phyloP scores from a whole-genome alignment of 2,888 invertebrate genomes.

The Plagiodera versicolora region DNA sequence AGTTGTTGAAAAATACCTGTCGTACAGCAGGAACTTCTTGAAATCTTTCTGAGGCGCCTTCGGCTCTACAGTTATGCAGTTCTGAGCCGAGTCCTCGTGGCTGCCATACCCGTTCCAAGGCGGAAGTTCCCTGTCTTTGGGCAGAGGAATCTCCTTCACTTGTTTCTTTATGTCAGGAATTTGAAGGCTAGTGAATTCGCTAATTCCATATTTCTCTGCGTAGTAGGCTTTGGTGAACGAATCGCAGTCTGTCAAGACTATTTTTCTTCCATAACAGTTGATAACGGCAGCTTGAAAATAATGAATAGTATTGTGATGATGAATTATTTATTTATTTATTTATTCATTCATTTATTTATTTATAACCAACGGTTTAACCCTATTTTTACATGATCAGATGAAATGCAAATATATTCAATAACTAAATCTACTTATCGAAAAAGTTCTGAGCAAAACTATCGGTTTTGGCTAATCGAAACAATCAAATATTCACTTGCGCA shows the following conservation, averaged over 20 bases:
- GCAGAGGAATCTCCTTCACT: conserved; percentile 39
- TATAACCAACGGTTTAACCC: too few species aligned
- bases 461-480: too few species aligned
- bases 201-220: conserved; percentile 56
- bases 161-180: conserved; percentile 53
- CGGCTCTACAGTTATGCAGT: conserved; percentile 79
- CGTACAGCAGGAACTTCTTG: conserved; percentile 77
- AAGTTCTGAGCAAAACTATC: too few species aligned
- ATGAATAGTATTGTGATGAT: too few species aligned
- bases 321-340: too few species aligned
- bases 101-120: conserved; percentile 92
- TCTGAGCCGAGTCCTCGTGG: conserved; percentile 86
- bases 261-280: conserved; percentile 79
- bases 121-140: conserved; percentile 63
- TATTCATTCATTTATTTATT: too few species aligned
- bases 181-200: conserved; percentile 66
- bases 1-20: conserved; percentile 59
- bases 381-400: too few species aligned
- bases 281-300: conserved; percentile 55
- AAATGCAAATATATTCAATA: too few species aligned
- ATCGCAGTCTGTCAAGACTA: conserved; percentile 83
- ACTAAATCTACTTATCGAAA: too few species aligned
- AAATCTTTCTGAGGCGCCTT: conserved; percentile 77
- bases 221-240: conserved; percentile 85
- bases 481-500: too few species aligned